Base-by-base conservation (phyloP, 2,888 invertebrate species). In the Rotaria magnacalcarata region DNA sequence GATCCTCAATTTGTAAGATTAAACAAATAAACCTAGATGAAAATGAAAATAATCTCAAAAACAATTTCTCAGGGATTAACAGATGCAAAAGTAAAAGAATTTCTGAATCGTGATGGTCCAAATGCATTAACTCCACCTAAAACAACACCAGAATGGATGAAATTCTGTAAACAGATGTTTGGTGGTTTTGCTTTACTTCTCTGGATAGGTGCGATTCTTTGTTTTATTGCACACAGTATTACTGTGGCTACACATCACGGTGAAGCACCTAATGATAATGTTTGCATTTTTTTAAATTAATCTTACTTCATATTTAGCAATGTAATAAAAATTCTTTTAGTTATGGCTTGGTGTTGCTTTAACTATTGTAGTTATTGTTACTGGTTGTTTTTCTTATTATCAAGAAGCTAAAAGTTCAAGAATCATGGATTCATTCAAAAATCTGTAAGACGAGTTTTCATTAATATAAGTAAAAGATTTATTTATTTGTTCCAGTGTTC, bases 391-490 rank as follows among this genome's bases (percentile, higher is more conserved):
- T 94, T 97, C 97, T 89, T 98, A 97, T 92, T 97, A 97, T 93
- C 97, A 97, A 93, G 94, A 94, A 90, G 96, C 96, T 92, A 97
- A 97, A 93, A 96, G 96, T 91, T 96, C 96, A 89, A 95, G 95
- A 92, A 97, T 98, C 92, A 97, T 98, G 97, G 97, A 97, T 92
- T 96, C 96, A 86, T 97, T 97, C 93, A 97, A 94, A 89, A 96
- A 96, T 93, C 95, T 97, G 95, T 95, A 96, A 90, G 96, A 54
- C 10, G 7, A 54, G 19, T 54, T 21, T 3, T 54, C 16, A 8
- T 54, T 54, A 10, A 54, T 21, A 54, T 54, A 19, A 54, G 16
- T 14, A 52, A 52, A 10, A 52, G 14, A 21, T 10, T 21, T 19
- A 4, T 54, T 54, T 21, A 54, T 54, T 21, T 54, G 21, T 54